Evolutionary conservation across 1,140 invertebrate genomes (phyloP).

Genomic region (Diorhabda carinulata): DNA sequence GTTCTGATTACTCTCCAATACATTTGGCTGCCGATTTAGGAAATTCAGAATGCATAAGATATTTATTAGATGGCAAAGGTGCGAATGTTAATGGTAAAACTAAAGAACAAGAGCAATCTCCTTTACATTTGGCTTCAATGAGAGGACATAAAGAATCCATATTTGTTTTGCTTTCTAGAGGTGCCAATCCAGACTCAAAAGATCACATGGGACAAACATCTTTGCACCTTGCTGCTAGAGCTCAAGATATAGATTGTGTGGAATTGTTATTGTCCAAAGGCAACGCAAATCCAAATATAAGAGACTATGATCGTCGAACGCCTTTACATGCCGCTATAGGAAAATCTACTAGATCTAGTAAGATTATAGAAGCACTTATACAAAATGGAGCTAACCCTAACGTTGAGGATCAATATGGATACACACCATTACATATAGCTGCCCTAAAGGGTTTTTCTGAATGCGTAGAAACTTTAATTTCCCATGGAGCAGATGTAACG

Average conservation of each 20-base stretch:
- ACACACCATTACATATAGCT: conserved; percentile 83
- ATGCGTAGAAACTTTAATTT: conserved; percentile 75
- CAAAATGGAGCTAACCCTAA: conserved; percentile 78
- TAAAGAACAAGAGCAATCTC: conserved; percentile 64
- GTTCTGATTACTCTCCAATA: conserved; percentile 63
- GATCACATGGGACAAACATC: conserved; percentile 73
- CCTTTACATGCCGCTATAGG: conserved; percentile 73
- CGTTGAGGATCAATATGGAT: conserved; percentile 79
- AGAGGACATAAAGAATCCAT: conserved; percentile 69
- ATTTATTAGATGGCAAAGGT: conserved; percentile 62
- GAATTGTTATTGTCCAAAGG: conserved; percentile 68
- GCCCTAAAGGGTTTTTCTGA: conserved; percentile 75
- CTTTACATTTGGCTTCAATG: conserved; percentile 75
- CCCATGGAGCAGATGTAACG: conserved; percentile 77
- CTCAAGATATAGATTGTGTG: conserved; percentile 71
- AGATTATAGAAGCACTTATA: conserved; percentile 68
- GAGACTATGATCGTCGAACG: conserved; percentile 71
- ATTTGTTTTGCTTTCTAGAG: conserved; percentile 63
- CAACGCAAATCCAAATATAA: conserved; percentile 66
- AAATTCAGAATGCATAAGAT: conserved; percentile 61
- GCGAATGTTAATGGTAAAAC: conserved; percentile 60
- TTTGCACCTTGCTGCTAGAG: conserved; percentile 69
- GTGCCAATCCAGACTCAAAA: conserved; percentile 63
- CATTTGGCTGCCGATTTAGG: conserved; percentile 73
- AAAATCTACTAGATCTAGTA: conserved; percentile 66